Base-by-base conservation (phyloP, 2,888 invertebrate genomes). In the Eilema griseolum region DNA sequence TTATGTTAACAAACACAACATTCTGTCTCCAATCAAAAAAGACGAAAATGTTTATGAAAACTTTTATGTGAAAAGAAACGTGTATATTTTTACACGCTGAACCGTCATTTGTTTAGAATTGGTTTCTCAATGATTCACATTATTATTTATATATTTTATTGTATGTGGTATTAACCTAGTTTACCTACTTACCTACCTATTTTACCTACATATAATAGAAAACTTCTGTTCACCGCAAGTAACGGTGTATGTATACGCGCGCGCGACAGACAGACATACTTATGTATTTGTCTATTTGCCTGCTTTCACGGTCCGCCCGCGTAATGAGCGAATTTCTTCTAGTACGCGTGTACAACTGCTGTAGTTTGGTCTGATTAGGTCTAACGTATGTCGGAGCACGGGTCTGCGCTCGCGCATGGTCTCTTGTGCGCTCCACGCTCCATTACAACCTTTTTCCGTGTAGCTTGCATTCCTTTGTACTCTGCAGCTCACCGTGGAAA, bases 341-440 rank as follows among this genome's bases (percentile, higher is more conserved):
- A 56, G 14, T 62, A 62, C 37, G 20, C 37, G 23, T 57, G 57
- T 57, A 12, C 16, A 57, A 24, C 8, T 31, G 33, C 52, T 56
- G 1, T 56, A 28, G 59, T 68, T 63, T 59, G 68, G 7, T 12
- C 37, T 26, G 63, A 63, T 68, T 57, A 63, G 23, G 56, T 28
- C 24, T 20, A 63, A 56, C 37, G 37, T 68, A 63, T 68, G 63
- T 63, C 28, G 20, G 28, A 59, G 57, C 68, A 68, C 63, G 63
- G 1, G 14, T 14, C 14, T 41, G 59, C n/a, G 37, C 11, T 41
- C 41, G 12, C 8, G 37, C n/a, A n/a, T 16, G 57, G 23, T 23
- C 56, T 46, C 12, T 59, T 16, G n/a, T n/a, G 24, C 23, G 2
- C 3, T 26, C 2, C 0, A 31, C 37, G 1, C 26, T 41, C 41